Evolutionary conservation across 1,140 invertebrate species (phyloP).

Genomic region (Phymastichus coffea): DNA sequence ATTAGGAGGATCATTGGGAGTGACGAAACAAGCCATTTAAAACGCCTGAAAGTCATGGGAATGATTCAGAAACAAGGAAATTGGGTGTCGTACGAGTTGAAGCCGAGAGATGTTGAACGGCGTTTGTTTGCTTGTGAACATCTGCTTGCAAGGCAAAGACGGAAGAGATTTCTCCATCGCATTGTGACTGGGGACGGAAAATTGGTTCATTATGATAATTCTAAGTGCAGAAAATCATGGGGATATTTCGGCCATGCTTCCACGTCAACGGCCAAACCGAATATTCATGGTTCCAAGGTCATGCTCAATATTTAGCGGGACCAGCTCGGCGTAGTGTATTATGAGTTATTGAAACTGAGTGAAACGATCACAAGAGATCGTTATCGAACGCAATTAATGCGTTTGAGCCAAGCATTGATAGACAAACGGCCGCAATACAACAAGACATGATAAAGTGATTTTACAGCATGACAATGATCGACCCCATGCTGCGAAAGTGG

Average conservation of each 20-base stretch:
- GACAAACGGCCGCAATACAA: conserved; percentile 18
- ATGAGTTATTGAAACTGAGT: too few species aligned
- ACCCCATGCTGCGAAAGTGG: conserved; percentile 33
- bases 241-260: conserved; percentile 15
- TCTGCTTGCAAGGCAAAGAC: conserved; percentile 26
- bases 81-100: conserved; percentile 38
- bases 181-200: conserved; percentile 26
- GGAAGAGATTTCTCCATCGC: conserved; percentile 30
- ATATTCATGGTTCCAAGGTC: conserved; percentile 31
- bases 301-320: conserved; percentile 36
- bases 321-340: too few species aligned
- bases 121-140: background rate
- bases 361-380: conserved; percentile 32
- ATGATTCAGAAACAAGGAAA: conserved; percentile 38
- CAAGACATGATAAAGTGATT: conserved; percentile 29
- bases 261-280: too few species aligned
- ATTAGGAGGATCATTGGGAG: conserved; percentile 28
- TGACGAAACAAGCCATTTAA: conserved; percentile 29
- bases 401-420: conserved; percentile 30
- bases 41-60: conserved; percentile 33
- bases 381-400: conserved; percentile 34
- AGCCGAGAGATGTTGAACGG: too few species aligned
- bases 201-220: conserved; percentile 25
- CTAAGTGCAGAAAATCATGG: conserved; percentile 33
- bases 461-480: conserved; percentile 38